phyloP scores from a whole-genome alignment of 2,888 invertebrate genomes.

The Unio pictorum region DNA sequence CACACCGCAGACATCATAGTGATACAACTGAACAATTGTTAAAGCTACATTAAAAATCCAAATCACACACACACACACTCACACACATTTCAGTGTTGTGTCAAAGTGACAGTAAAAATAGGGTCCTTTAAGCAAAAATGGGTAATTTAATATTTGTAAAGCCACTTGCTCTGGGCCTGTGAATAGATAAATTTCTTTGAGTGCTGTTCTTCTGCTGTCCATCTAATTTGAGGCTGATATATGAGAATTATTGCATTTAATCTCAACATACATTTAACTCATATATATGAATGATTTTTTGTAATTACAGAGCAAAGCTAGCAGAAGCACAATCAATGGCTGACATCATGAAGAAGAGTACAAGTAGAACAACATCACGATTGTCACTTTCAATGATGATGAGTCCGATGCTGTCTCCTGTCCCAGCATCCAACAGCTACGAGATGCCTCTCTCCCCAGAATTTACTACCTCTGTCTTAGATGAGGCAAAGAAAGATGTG shows the following conservation, averaged over 20 bases:
- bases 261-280: not conserved
- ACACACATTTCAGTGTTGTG: no score
- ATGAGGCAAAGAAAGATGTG: constrained; percentile 86
- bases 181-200: no score
- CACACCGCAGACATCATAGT: no score
- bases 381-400: constrained; percentile 29
- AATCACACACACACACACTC: no score
- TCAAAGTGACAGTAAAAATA: no score
- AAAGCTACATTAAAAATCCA: no score
- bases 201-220: no score
- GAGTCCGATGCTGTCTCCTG: constrained; percentile 30
- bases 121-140: no score
- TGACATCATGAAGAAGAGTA: constrained; percentile 76
- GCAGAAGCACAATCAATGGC: constrained; percentile 89
- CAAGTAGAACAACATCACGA: constrained; percentile 34
- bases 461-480: constrained; percentile 73
- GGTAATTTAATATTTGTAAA: no score
- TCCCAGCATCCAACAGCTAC: constrained; percentile 8
- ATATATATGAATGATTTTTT: not conserved
- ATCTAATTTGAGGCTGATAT: no score
- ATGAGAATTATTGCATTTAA: not conserved
- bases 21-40: no score
- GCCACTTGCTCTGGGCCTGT: no score
- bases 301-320: constrained; percentile 78
- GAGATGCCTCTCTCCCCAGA: constrained; percentile 36